Base-by-base conservation (phyloP, 2,113 vertebrate species). In the Leucopternis melanops region DNA sequence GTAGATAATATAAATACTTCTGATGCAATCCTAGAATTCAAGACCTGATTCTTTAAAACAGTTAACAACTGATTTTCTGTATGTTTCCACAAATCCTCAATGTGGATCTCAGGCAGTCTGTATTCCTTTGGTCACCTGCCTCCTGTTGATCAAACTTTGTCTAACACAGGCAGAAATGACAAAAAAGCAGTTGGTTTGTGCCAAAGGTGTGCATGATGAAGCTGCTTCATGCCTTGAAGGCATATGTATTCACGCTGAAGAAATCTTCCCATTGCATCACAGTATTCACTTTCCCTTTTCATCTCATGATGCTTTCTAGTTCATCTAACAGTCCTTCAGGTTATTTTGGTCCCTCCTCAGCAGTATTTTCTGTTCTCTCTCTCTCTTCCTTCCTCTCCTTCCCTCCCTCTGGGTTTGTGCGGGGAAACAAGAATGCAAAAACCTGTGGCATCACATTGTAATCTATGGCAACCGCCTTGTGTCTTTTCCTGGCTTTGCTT, bases 251-350 rank as follows among this genome's bases (percentile, higher is more conserved):
- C 71, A 38, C 2, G 2, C 13, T 72, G 49, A 85, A 81, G 34
- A 77, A 82, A 80, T 49, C 6, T 90, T 94, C 38, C 55, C 36
- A 21, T 55, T 62, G 12, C 10, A 61, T 86, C 23, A n/a, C 16
- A 89, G 67, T 58, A 79, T 91, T 97, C 22, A 88, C 81, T 88
- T 96, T 96, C 58, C 61, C 95, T 94, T 97, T 97, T 61, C 47
- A 42, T 91, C 90, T 95, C 58, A 86, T 90, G 57, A 31, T 13
- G 16, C 26, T 95, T 95, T 95, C 95, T 95, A 74, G 18, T 94
- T 96, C 88, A 92, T 97, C 74, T 96, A 70, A 90, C 67, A 77
- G 74, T 10, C 26, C 2, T 31, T 86, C 69, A 78, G 32, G 34
- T 85, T 87, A 44, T 89, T 96, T 86, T 65, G 34, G 73, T 58